A percentile compares a stretch with the other conserved stretches of the same genome.
Conservation (phyloP, 2,888 invertebrate genomes). For the Idaea dimidiata region DNA sequence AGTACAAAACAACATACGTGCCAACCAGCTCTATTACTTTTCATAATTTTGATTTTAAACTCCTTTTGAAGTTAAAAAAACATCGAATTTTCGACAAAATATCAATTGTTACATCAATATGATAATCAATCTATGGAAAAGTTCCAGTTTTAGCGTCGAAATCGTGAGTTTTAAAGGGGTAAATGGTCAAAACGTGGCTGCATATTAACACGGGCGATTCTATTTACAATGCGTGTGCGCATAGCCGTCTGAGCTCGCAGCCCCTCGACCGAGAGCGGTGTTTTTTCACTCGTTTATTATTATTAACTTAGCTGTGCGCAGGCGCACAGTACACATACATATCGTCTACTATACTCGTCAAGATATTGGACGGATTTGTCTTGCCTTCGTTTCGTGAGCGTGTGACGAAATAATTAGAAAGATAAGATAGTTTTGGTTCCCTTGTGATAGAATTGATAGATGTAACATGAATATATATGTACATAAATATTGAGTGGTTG, state of each 20-base stretch:
- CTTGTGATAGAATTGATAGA: not conserved
- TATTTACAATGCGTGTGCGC: constrained; percentile 46
- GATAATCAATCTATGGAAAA: not conserved
- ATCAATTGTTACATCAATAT: not conserved
- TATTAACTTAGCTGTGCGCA: constrained; percentile 65
- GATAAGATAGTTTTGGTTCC: not conserved
- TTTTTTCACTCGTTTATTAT: constrained; percentile 77
- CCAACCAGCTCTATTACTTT: constrained; percentile 19
- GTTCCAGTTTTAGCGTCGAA: not conserved
- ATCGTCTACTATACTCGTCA: constrained; percentile 20
- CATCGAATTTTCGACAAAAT: constrained; percentile 22
- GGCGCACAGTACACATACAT: constrained; percentile 33
- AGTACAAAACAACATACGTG: constrained; percentile 49
- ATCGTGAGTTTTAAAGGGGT: constrained; percentile 23
- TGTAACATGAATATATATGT: not conserved
- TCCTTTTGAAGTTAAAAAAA: constrained; percentile 17
- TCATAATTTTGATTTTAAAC: constrained; percentile 23
- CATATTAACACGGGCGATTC: constrained; percentile 47
- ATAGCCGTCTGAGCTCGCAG: constrained; percentile 64
- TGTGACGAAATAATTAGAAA: not conserved
- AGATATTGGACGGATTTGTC: constrained; percentile 9
- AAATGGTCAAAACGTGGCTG: constrained; percentile 30
- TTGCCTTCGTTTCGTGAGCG: not conserved
- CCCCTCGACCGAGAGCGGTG: constrained; percentile 62
- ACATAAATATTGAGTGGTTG: too few species aligned